Base-by-base conservation (phyloP, 1,140 invertebrate genomes). In the Lepidotrigona ventralis region DNA sequence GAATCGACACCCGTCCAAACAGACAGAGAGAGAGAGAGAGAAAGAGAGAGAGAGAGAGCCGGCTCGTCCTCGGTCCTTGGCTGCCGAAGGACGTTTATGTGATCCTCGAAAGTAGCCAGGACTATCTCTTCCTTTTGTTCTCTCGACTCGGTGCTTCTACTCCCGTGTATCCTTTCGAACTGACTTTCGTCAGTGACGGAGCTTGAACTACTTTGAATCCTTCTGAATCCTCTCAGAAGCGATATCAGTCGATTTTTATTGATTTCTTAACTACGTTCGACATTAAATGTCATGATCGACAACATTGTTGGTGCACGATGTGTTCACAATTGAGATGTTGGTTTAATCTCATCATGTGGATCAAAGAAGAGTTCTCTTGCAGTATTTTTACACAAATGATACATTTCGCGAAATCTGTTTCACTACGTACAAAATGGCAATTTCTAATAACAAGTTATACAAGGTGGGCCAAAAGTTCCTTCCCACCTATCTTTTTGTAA, bases 51-150 rank as follows among this genome's bases (percentile, higher is more conserved):
- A 29, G n/a, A 66, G 6, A 33, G 12, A 0, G n/a, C 72, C 29
- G 9, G 29, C 54, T 58, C 46, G 26, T 69, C 29, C 21, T 78
- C 73, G 63, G 53, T 76, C 11, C 46, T 63, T 60, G 29, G 26
- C 66, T 54, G n/a, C 74, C 82, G 79, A 77, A 82, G 73, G 73
- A 76, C 84, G 74, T 74, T 53, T 69, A 54, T 74, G 63, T 54
- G 84, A 79, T 83, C 63, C 54, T 74, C 60, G 33, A 79, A 85
- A 85, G 63, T 78, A 75, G 75, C 53, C 69, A 68, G 54, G 63
- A 74, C 46, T n/a, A 23, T 63, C 1, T 39, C 26, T n/a, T 72
- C 39, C 33, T 33, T 53, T 39, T 19, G 5, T 17, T 21, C 60
- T 33, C 51, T 29, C 58, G 23, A 11, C 33, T 56, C 76, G 1